Evolutionary conservation across 1,140 invertebrate genomes (phyloP), one percentile per base, ranked within the genome.

Genomic region (Asobara japonica): DNA sequence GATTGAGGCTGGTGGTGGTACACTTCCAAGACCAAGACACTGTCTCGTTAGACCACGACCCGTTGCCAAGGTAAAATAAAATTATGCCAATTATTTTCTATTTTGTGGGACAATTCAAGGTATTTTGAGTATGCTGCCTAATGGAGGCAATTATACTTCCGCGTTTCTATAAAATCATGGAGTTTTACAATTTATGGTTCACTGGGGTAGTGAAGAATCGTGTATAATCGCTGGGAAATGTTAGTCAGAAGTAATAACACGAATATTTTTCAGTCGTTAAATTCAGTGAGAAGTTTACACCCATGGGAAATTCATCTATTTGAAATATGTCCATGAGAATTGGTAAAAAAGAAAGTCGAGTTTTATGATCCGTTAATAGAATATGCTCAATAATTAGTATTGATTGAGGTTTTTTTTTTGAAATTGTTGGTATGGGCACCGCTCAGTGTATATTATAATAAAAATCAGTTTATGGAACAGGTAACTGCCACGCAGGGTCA

Each of bases 21-120:
- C 94, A 2, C 86, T 95, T 72, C 95, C 96, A 0, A 91, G 96
- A 73, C 96, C 95, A 2, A 90, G 95, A 79, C 92, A 90, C 60
- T 87, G 91, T 10, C 88, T 94, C 4, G 93, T 95, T 11, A 92
- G 95, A 79, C 93, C 93, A 3, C 87, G 94, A 71, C 95, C 95
- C n/a, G 91, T 96, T 13, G 94, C 95, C 1, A 96, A 95, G 88
- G 94, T 96, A 77, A 88, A 65, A 75, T 48, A 67, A 31, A 31
- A 65, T 20, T 25, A 18, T 11, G n/a, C 11, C 20, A 48, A 45
- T 45, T 45, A 18, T 31, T 11, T 11, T 72, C 56, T 25, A 0
- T 56, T 48, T 20, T 13, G 30, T 10, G n/a, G n/a, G n/a, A n/a
- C n/a, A n/a, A n/a, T n/a, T n/a, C n/a, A n/a, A n/a, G n/a, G n/a